Evolutionary conservation across 2,888 invertebrate genomes (phyloP), one percentile per base, ranked within the genome.

Genomic region (Oeneis ivallda): DNA sequence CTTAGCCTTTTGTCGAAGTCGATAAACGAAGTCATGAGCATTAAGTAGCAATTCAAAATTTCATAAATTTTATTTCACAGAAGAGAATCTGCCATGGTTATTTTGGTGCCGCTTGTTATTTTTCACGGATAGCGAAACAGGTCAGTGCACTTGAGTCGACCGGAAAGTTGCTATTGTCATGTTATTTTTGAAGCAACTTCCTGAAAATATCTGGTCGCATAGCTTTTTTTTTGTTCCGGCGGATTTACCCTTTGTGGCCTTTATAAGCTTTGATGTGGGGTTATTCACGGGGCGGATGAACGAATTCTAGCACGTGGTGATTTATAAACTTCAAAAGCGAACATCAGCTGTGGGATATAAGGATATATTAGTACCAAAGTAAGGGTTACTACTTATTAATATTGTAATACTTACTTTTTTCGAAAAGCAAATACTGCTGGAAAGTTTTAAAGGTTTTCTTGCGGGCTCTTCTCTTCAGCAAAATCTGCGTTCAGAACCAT

Each of bases 121-220:
- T 56, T 49, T 10, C 32, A 43, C 19, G 32, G 11, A 54, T 62
- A 26, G 34, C 17, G 26, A 58, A 45, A 26, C 58, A 50, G 66
- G 68, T 68, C 68, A 66, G 56, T 49, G 45, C 58, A 63, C 68
- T 68, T 64, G 52, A 68, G 60, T 63, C 61, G 54, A 61, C 63
- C 62, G 56, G 56, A 58, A 43, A 45, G 45, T 45, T 45, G 32
- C 68, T 60, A 64, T 68, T 66, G 68, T 68, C 63, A 64, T 58
- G 66, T 66, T 68, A 64, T 68, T 60, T 68, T 66, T 68, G 45
- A 19, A 58, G 32, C 15, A 58, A 43, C 57, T n/a, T n/a, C n/a
- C 32, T 58, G 43, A 19, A 45, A 58, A 43, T 32, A 45, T 45
- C 11, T 26, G 26, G 37, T n/a, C 39, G n/a, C 10, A 54, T 17